phyloP scores from a whole-genome alignment of 2,797 vertebrate genomes.

The Poeciliopsis presidionis region DNA sequence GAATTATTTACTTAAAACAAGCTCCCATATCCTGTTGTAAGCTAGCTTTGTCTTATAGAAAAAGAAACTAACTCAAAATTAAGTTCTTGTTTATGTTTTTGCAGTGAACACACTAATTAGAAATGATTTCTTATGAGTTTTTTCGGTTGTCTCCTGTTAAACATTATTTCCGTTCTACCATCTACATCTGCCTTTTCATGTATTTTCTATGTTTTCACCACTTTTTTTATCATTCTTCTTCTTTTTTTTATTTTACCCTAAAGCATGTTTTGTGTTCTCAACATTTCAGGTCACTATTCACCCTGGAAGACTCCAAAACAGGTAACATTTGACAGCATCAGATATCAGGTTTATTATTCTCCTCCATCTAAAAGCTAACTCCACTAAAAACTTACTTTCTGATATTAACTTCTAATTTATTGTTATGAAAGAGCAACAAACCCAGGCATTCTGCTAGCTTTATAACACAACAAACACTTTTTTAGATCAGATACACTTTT shows the following conservation, averaged over 20 bases:
- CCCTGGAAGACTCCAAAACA: slow-evolving; percentile 98
- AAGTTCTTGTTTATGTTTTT: no score
- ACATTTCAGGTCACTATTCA: slow-evolving; percentile 97
- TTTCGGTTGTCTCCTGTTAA: background rate
- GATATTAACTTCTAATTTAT: slow-evolving; percentile 37
- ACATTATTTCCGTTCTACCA: slow-evolving; percentile 1
- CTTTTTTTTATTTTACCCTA: slow-evolving; percentile 52
- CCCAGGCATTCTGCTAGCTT: slow-evolving; percentile 34
- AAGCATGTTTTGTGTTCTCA: slow-evolving; percentile 83
- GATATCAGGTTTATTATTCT: slow-evolving; percentile 28
- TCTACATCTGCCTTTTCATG: slow-evolving; percentile 32
- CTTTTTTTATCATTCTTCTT: slow-evolving; percentile 17
- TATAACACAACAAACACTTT: slow-evolving; percentile 22
- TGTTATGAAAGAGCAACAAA: slow-evolving; percentile 27
- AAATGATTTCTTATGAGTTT: background rate
- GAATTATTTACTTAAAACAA: no score
- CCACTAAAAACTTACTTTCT: slow-evolving; percentile 22
- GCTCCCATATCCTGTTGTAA: no score
- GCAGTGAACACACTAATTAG: background rate
- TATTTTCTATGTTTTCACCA: slow-evolving; percentile 20
- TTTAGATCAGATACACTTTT: slow-evolving; percentile 42
- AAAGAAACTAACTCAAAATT: no score
- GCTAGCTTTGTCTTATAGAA: no score
- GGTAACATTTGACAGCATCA: slow-evolving; percentile 83
- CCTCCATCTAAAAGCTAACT: slow-evolving; percentile 37